Conservation (phyloP, 2,888 invertebrate species). For the Acrocyrtus sp. region DNA sequence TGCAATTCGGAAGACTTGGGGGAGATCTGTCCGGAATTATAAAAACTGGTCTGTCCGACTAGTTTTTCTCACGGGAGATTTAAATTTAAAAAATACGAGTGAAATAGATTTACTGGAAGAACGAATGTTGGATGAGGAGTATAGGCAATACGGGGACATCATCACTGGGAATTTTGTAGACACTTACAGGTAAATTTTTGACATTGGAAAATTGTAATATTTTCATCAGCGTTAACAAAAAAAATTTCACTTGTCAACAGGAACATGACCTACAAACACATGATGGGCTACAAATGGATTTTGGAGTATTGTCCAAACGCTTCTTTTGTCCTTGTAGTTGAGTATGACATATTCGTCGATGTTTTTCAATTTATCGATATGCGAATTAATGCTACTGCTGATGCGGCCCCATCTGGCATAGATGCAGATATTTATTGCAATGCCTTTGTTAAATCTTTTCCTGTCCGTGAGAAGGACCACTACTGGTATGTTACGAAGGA, state of each 20-base stretch:
- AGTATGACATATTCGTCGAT: conserved; percentile 64
- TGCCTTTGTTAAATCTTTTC: conserved; percentile 61
- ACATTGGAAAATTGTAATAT: conserved; percentile 9
- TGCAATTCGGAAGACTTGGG: conserved; percentile 49
- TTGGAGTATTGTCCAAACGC: conserved; percentile 61
- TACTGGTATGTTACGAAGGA: conserved; percentile 63
- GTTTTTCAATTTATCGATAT: conserved; percentile 62
- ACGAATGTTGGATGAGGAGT: conserved; percentile 7
- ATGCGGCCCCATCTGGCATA: conserved; percentile 54
- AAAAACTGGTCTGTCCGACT: conserved; percentile 37
- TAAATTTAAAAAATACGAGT: conserved; percentile 10
- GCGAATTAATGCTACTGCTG: conserved; percentile 50
- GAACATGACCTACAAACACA: conserved; percentile 71
- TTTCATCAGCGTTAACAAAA: conserved; percentile 6
- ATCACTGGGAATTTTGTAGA: conserved; percentile 39
- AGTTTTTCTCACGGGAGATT: conserved; percentile 42
- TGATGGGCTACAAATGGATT: conserved; percentile 64
- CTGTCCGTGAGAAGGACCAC: conserved; percentile 45
- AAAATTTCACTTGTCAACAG: too few relatives aligned
- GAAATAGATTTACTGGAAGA: neutral
- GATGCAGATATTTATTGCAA: conserved; percentile 58
- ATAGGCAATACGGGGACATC: conserved; percentile 28
- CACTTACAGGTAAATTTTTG: conserved; percentile 2
- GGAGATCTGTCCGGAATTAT: conserved; percentile 22
- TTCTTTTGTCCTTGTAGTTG: conserved; percentile 63